A percentile compares a stretch with the other conserved stretches of the same genome.
phyloP scores from a whole-genome alignment of 2,888 invertebrate genomes.

The Drosophila silvestris region DNA sequence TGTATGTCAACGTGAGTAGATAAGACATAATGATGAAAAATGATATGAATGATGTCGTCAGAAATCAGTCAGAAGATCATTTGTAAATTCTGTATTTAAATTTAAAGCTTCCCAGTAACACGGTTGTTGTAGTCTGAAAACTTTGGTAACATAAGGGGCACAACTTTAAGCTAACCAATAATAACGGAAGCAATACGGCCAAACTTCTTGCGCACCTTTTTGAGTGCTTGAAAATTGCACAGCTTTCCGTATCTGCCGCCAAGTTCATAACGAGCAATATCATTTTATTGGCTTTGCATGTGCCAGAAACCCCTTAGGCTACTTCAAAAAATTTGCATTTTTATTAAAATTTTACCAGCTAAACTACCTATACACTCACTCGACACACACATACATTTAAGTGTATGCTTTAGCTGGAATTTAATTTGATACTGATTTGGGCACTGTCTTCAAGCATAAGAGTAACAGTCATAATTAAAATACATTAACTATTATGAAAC shows the following conservation, averaged over 20 bases:
- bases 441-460: constrained; percentile 8
- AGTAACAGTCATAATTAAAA: background rate
- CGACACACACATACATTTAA: background rate
- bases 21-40: background rate
- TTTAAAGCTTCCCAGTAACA: constrained; percentile 21
- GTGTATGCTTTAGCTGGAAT: constrained; percentile 27
- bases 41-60: background rate
- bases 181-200: constrained; percentile 34
- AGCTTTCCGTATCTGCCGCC: constrained; percentile 59
- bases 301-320: constrained; percentile 68
- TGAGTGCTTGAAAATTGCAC: constrained; percentile 24
- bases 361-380: constrained; percentile 43
- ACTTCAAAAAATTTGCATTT: constrained; percentile 71
- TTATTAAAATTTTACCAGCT: constrained; percentile 67
- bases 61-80: constrained; percentile 12
- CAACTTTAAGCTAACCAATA: constrained; percentile 48
- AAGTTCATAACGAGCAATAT: constrained; percentile 75
- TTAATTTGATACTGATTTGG: constrained; percentile 46
- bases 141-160: constrained; percentile 15
- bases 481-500: background rate
- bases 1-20: background rate
- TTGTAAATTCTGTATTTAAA: constrained; percentile 13
- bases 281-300: constrained; percentile 73
- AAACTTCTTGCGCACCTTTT: constrained; percentile 41
- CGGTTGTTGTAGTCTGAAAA: constrained; percentile 26